These are phyloP conservation scores for Mormyrus hasselquistii DNA, from an alignment of 2,797 vertebrate species.

Conservation along the genomic window DNA sequence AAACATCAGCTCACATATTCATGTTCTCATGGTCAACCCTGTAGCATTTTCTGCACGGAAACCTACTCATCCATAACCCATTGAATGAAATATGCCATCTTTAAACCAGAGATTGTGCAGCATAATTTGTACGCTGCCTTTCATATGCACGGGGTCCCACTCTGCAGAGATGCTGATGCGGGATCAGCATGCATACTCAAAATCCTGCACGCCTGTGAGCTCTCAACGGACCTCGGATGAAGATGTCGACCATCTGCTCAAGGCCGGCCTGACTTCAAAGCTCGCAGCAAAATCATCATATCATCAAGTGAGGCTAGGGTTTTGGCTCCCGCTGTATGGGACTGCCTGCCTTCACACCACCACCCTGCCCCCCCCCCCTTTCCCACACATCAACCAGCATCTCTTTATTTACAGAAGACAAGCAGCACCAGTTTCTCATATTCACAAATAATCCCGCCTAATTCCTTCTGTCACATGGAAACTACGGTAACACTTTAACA, in stretches of 20 bases:
- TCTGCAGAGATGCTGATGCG: not conserved
- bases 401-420: not conserved
- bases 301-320: not conserved
- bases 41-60: not conserved
- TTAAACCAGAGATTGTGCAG: not conserved
- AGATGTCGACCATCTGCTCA: not conserved
- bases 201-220: not conserved
- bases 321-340: not conserved
- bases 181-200: not conserved
- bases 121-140: not conserved
- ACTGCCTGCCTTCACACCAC: no score
- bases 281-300: not conserved
- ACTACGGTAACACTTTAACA: constrained; percentile 34
- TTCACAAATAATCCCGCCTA: constrained; percentile 46
- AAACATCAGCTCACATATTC: not conserved
- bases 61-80: not conserved
- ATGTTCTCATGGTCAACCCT: not conserved
- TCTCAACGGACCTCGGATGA: not conserved
- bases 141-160: not conserved
- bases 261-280: not conserved
- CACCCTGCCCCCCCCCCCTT: no score
- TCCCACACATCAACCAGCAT: not conserved
- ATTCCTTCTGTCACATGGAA: constrained; percentile 29
- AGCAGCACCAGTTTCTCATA: constrained; percentile 35
- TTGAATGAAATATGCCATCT: not conserved